These are phyloP conservation scores for Engystomops pustulosus DNA, from an alignment of 2,113 vertebrate genomes.

Conservation along the genomic window DNA sequence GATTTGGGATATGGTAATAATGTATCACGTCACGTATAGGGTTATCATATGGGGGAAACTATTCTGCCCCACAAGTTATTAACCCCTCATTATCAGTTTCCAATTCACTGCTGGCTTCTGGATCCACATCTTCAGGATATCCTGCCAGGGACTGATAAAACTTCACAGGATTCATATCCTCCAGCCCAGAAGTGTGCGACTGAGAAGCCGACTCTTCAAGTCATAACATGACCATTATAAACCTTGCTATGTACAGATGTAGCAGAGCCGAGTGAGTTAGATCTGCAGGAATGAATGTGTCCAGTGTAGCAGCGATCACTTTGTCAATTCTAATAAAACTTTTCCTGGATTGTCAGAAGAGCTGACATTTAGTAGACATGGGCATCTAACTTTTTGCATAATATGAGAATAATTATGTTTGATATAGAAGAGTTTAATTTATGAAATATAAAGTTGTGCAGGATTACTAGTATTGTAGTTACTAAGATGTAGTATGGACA, in stretches of 20 bases:
- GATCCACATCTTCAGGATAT: constrained; percentile 19
- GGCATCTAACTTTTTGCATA: no score
- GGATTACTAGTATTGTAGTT: no score
- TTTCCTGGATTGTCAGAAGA: no score
- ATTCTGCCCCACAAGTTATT: not conserved
- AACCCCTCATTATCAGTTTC: not conserved
- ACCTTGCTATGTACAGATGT: not conserved
- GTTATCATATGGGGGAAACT: not conserved
- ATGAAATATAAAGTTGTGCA: no score
- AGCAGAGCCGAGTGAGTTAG: not conserved
- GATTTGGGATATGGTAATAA: not conserved
- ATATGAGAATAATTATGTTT: no score
- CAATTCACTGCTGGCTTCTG: no score
- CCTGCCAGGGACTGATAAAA: not conserved
- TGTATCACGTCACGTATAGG: not conserved
- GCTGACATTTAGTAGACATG: no score
- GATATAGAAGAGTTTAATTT: no score
- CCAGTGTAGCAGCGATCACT: not conserved
- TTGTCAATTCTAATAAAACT: no score
- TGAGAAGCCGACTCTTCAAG: not conserved
- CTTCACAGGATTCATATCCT: not conserved
- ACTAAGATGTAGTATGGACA: no score
- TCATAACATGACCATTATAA: not conserved
- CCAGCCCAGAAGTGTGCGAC: not conserved
- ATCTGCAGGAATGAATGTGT: no score